Base-by-base conservation (phyloP, 2,888 invertebrate species). In the Pardosa pseudoannulata region DNA sequence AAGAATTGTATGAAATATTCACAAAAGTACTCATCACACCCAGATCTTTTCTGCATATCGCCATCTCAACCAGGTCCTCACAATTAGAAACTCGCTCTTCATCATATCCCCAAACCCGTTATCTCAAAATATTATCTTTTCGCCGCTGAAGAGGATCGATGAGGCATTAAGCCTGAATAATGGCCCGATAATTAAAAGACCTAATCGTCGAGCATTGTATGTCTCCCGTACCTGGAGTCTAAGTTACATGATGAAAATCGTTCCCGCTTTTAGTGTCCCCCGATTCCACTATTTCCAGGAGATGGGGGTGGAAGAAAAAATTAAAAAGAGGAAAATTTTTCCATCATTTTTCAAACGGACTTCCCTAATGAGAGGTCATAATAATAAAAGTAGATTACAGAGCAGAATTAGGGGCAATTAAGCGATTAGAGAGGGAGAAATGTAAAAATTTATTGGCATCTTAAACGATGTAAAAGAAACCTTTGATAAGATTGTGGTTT, bases 181-280 rank as follows among this genome's bases (percentile, higher is more conserved):
- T 78, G 39, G 73, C 19, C 16, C 19, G 67, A 83, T 72, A 83
- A 83, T 83, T 83, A 83, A 83, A 83, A 83, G 78, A 65, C 83
- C 32, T 76, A 83, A 78, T 68, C 67, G 65, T 56, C 3, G 23
- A 56, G 56, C 19, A 23, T 23, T 56, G 23, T 56, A 1, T 56
- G 56, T 5, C 19, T 36, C 65, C 56, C 50, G 36, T 68, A 32
- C 67, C 74, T 65, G n/a, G 67, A 19, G 80, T 65, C 39, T 73
- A 80, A 75, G 75, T 75, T 70, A 74, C 70, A 46, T 75, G 31
- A 23, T 11, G 23, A 5, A 56, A 23, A 23, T 46, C 11, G 5
- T 36, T 65, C 29, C 13, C 31, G 13, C 7, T 7, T 65, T 27
- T 7, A 0, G 5, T 28, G 9, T 23, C 65, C 13, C 31, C n/a